phyloP scores from a whole-genome alignment of 2,113 vertebrate genomes.

The Anhinga anhinga region DNA sequence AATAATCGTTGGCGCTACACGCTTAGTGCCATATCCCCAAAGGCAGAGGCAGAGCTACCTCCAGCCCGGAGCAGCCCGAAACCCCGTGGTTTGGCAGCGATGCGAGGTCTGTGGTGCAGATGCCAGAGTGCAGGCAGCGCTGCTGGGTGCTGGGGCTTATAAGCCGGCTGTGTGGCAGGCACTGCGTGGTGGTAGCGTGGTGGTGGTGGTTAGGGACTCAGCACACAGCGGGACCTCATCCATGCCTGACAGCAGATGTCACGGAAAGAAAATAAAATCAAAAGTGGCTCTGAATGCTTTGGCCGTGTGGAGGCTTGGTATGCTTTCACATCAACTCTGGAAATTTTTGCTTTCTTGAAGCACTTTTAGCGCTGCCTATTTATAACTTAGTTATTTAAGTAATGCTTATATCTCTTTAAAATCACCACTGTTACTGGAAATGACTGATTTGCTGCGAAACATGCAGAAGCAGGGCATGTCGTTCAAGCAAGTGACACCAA shows the following conservation, averaged over 20 bases:
- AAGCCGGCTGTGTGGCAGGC: fast-evolving
- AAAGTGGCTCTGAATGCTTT: neutral
- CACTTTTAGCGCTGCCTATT: neutral
- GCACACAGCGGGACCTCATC: neutral
- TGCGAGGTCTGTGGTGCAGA: neutral
- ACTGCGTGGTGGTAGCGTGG: neutral
- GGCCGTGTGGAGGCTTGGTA: fast-evolving
- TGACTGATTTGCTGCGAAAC: neutral
- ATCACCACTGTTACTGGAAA: neutral
- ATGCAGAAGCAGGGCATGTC: neutral
- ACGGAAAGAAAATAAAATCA: neutral
- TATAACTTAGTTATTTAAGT: neutral
- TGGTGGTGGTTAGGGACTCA: too few relatives aligned
- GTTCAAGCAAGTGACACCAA: neutral
- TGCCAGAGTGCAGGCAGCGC: neutral
- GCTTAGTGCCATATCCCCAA: neutral
- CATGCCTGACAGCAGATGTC: neutral
- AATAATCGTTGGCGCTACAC: fast-evolving
- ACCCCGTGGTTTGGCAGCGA: neutral
- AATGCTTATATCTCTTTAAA: neutral
- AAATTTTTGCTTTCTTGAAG: neutral
- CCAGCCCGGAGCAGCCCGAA: neutral
- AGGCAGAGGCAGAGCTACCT: neutral
- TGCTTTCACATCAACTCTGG: neutral
- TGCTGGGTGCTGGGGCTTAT: fast-evolving